Conservation (phyloP, 2,113 vertebrate species). For the Cinclus cinclus region DNA sequence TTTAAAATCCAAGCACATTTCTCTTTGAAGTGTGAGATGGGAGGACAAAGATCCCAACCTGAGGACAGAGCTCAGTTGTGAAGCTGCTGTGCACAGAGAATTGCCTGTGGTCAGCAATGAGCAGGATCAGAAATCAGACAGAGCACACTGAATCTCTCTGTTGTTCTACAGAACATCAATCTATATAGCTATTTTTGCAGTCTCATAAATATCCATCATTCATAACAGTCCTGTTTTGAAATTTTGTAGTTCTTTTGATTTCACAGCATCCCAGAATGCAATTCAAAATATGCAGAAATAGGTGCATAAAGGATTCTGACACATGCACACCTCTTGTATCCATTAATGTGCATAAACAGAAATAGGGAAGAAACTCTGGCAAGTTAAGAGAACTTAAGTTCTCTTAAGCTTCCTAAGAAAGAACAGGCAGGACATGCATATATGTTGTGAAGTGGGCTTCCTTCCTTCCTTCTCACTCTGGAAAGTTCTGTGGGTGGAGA, state of each 20-base stretch:
- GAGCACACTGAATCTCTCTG: neutral
- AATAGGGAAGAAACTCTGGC: neutral
- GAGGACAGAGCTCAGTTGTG: fast-evolving
- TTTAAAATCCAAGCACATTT: neutral
- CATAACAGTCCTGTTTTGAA: neutral
- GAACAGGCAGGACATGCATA: neutral
- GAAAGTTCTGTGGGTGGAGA: neutral
- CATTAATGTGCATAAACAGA: neutral
- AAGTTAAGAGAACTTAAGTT: neutral
- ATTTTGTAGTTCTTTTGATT: neutral
- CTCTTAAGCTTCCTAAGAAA: neutral
- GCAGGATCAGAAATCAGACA: neutral
- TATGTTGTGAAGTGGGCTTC: neutral
- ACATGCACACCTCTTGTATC: neutral
- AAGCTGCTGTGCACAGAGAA: neutral
- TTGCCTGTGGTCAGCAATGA: neutral
- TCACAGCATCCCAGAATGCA: neutral
- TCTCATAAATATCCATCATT: neutral
- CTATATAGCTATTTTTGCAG: neutral
- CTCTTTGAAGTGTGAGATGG: neutral
- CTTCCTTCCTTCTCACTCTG: neutral
- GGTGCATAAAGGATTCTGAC: neutral
- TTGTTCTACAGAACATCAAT: neutral
- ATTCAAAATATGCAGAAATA: neutral
- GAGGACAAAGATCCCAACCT: neutral